phyloP scores from a whole-genome alignment of 2,113 vertebrate species.

The Neomonachus schauinslandi region DNA sequence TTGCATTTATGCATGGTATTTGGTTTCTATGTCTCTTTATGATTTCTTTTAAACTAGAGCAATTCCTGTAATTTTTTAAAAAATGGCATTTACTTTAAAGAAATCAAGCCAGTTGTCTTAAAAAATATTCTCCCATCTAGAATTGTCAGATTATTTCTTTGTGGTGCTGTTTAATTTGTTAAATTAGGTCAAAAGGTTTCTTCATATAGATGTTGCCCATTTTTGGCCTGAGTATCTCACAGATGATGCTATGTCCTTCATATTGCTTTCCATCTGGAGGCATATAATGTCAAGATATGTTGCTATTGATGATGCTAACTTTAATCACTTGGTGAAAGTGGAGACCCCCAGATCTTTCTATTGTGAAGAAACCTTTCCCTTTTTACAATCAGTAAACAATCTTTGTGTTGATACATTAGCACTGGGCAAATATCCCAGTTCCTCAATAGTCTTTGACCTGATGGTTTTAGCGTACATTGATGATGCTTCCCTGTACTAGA shows the following conservation, averaged over 20 bases:
- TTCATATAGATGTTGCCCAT: not conserved
- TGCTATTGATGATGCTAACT: not conserved
- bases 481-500: not conserved
- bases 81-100: not conserved
- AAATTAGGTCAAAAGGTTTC: not conserved
- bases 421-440: not conserved
- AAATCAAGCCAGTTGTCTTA: not conserved
- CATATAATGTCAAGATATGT: not conserved
- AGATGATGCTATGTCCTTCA: not conserved
- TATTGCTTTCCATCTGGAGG: rapidly evolving
- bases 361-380: not conserved
- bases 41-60: conserved; percentile 40
- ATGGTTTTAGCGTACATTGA: not conserved
- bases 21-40: not conserved
- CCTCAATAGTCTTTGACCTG: not conserved
- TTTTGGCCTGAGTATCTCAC: not conserved
- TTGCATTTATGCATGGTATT: not conserved
- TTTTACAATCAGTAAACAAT: not conserved
- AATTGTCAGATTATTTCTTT: not conserved
- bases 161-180: not conserved
- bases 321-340: not conserved
- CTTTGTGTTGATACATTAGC: not conserved
- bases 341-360: too few species aligned
- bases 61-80: not conserved
- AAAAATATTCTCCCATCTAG: not conserved